Evolutionary conservation across 2,797 vertebrate genomes (phyloP).

Genomic region (Pseudochirops cupreus): DNA sequence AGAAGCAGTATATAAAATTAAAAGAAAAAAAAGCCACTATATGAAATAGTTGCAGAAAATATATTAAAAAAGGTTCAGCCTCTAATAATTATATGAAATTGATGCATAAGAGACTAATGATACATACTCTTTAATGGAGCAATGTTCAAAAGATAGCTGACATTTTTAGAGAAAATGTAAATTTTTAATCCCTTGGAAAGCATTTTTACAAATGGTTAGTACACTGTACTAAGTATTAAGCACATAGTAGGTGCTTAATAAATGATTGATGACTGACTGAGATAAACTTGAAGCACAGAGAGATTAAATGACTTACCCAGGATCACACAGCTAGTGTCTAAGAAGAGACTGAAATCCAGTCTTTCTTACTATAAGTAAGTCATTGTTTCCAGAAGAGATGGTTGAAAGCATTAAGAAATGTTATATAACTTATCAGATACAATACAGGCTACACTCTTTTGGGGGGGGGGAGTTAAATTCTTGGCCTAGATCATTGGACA

Average conservation of each 20-base stretch:
- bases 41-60: neutral
- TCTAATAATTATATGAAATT: neutral
- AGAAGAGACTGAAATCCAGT: neutral
- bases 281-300: neutral
- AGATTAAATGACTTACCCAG: neutral
- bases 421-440: neutral
- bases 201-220: neutral
- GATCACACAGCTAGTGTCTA: neutral
- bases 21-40: neutral
- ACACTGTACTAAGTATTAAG: neutral
- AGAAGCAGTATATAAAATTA: neutral
- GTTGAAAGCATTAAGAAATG: neutral
- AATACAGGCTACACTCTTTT: neutral
- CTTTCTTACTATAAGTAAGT: neutral
- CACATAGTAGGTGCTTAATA: neutral
- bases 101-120: neutral
- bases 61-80: neutral
- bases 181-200: neutral
- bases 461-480: neutral
- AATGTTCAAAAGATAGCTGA: neutral
- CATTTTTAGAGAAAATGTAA: neutral
- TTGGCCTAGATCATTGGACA: neutral
- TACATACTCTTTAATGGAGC: neutral
- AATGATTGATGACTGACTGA: neutral
- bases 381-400: neutral